Evolutionary conservation across 2,113 vertebrate species (phyloP), one percentile per base, ranked within the genome.

Genomic region (Bolborhynchus lineola): DNA sequence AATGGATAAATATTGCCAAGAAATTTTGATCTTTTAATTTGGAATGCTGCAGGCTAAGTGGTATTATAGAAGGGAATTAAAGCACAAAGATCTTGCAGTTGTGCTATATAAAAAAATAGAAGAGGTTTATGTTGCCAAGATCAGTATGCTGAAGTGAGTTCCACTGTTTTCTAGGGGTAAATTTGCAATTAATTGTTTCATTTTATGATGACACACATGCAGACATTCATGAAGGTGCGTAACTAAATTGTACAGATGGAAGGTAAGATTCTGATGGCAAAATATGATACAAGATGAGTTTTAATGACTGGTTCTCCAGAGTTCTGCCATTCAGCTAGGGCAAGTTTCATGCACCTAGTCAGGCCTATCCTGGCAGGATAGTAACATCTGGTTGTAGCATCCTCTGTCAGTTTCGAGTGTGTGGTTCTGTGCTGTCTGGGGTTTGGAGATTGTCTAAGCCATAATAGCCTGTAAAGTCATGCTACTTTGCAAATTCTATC

Each of bases 401-500:
- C 41, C 31, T 44, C 39, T 1, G 0, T 37, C 52, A 16, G 44
- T 24, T 3, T 39, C 3, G 37, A 41, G 28, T 2, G 64, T 23
- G 78, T 1, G 2, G 50, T 53, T 65, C 46, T 3, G 0, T 31
- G 14, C 52, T 35, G 3, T 47, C 46, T 39, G 0, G 0, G 53
- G 4, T 37, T 80, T 63, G 74, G 53, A 63, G 72, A 9, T 15
- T 63, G 13, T 23, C 52, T 23, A 21, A 68, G 53, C 6, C 47
- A 2, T 16, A 10, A 21, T 9, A 44, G 47, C 68, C 11, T 33
- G 8, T 63, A 44, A 59, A 37, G 35, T 31, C 9, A 6, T 3
- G 1, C 16, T 35, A 47, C 17, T 80, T 50, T 57, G n/a, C 23
- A 57, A 57, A 55, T 50, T 29, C 47, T 4, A 6, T 62, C 46